Percentiles rank a stretch among this genome's conserved stretches.
phyloP scores from a whole-genome alignment of 1,140 invertebrate species.

The Aphaenogaster rudis region DNA sequence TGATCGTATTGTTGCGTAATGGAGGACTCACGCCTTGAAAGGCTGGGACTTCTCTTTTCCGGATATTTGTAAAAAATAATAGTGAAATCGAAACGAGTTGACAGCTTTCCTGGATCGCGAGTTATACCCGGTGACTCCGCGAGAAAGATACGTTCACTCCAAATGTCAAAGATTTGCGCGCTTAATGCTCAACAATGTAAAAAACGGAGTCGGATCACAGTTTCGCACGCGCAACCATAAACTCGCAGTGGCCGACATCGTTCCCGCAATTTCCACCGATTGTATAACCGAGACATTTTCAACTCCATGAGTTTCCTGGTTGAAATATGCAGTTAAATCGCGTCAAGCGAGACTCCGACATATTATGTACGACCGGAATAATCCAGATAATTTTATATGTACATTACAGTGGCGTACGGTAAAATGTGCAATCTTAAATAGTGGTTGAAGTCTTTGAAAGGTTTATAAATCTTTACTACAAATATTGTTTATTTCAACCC shows the following conservation, averaged over 20 bases:
- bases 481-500: neutral
- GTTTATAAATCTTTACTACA: neutral
- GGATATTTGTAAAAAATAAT: neutral
- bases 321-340: conserved; percentile 5
- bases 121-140: neutral
- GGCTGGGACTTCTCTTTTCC: neutral
- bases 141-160: conserved; percentile 54
- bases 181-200: neutral
- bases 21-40: neutral
- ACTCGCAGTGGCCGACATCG: neutral
- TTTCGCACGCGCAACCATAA: conserved; percentile 45
- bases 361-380: neutral
- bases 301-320: conserved; percentile 10
- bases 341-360: neutral
- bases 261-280: conserved; percentile 38
- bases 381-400: neutral
- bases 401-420: neutral
- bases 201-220: conserved; percentile 20
- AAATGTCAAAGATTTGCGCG: conserved; percentile 41
- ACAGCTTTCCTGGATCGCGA: conserved; percentile 17
- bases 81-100: neutral
- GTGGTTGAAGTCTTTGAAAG: neutral
- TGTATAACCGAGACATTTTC: conserved; percentile 40
- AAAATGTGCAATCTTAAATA: neutral
- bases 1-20: neutral